phyloP scores from a whole-genome alignment of 2,113 vertebrate genomes.

The Mustela lutreola region DNA sequence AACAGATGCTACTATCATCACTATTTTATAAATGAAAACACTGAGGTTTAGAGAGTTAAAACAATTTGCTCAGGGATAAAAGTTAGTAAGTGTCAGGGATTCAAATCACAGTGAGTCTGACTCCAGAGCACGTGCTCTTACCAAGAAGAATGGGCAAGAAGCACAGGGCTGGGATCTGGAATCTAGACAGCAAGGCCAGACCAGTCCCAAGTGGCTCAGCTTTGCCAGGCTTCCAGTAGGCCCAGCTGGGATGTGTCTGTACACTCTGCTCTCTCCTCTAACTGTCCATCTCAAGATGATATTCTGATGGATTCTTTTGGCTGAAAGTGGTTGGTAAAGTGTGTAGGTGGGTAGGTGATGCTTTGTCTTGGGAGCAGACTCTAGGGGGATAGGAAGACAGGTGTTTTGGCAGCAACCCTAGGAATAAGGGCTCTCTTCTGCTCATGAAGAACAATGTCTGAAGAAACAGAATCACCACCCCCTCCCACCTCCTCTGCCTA shows the following conservation, averaged over 20 bases:
- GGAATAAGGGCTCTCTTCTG: conserved; percentile 1
- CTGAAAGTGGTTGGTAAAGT: neutral
- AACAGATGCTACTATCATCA: conserved; percentile 5
- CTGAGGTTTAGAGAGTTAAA: conserved; percentile 23
- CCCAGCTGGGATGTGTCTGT: neutral
- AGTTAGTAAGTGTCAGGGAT: conserved; percentile 22
- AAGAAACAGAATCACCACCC: neutral
- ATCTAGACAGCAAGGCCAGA: neutral
- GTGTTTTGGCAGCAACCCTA: neutral
- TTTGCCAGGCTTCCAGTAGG: neutral
- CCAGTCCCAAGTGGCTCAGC: neutral
- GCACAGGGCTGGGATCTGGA: neutral
- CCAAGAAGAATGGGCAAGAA: neutral
- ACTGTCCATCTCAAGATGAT: neutral
- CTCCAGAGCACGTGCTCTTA: neutral
- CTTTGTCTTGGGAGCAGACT: neutral
- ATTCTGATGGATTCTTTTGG: neutral
- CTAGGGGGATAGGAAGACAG: neutral
- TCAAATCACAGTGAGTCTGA: neutral
- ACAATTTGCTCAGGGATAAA: conserved; percentile 4
- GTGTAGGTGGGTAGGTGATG: neutral
- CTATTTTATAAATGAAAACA: conserved; percentile 56
- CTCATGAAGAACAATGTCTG: neutral
- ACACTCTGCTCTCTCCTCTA: neutral
- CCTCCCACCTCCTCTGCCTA: neutral